Percentiles rank a stretch among this genome's conserved stretches.
These are phyloP conservation scores for Sebastes cheni DNA, from an alignment of 2,797 vertebrate genomes.

Conservation along the genomic window DNA sequence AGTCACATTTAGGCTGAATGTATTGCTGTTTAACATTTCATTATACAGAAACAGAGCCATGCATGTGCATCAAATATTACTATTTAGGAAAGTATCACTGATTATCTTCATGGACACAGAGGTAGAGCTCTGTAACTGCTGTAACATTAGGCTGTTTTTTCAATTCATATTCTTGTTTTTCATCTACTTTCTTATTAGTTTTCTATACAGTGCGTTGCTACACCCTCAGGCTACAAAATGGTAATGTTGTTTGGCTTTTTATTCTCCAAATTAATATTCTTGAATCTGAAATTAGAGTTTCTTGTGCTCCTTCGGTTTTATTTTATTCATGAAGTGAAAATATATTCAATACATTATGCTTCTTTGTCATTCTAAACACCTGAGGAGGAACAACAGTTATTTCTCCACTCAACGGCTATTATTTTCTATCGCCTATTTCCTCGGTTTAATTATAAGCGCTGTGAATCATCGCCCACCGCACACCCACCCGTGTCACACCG, in stretches of 20 bases:
- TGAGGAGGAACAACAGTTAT: constrained; percentile 32
- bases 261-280: constrained; percentile 41
- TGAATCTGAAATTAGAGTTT: constrained; percentile 28
- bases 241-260: constrained; percentile 37
- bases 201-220: constrained; percentile 10
- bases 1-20: background rate
- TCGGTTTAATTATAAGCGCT: constrained; percentile 56
- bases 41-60: background rate
- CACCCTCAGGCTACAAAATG: constrained; percentile 28
- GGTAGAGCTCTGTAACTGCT: background rate
- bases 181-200: constrained; percentile 27
- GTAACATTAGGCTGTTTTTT: constrained; percentile 28
- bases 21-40: background rate
- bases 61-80: constrained; percentile 17
- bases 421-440: constrained; percentile 43
- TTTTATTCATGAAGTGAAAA: constrained; percentile 16
- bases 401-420: constrained; percentile 27
- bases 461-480: constrained; percentile 27
- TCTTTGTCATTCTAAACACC: constrained; percentile 41
- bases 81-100: constrained; percentile 12
- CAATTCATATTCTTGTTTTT: constrained; percentile 23
- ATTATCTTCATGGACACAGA: constrained; percentile 20
- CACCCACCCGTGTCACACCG: constrained; percentile 20
- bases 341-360: background rate
- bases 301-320: background rate